Base-by-base conservation (phyloP, 2,888 invertebrate genomes). In the Monoplex corrugatus region DNA sequence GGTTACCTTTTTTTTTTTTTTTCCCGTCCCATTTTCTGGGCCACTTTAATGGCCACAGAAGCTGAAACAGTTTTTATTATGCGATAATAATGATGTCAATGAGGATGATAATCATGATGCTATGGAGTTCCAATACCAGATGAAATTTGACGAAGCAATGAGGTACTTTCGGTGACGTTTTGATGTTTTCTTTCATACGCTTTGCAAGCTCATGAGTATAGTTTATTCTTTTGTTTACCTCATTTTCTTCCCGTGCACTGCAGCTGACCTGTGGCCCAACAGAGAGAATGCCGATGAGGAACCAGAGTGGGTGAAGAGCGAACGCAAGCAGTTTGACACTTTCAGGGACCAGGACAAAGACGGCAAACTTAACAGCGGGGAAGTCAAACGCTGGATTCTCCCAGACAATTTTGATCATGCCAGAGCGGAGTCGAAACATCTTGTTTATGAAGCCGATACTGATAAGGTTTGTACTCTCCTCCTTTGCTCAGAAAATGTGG, bases 381-480 rank as follows among this genome's bases (percentile, higher is more conserved):
- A 99, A 96, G 98, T 99, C 75, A 94, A 94, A 91, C 93, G 95
- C 19, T 99, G 99, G 99, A 98, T 99, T 92, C 97, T 98, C 90
- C 99, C 99, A 0, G 97, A 98, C 0, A 98, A 99, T 96, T 99
- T 98, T 96, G 99, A 99, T 96, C 99, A 99, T 96, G 98, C 99
- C 0, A 98, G 98, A 95, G 99, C 99, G 0, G 99, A 99, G 96
- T 98, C 99, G 13, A 97, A 98, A 90, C 99, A 99, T 96, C 97
- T 99, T 84, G 97, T 99, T 92, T 98, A 98, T 96, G 99, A 99
- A 96, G 98, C 99, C 0, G 99, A 99, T 96, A 96, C 97, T 0
- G 98, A 99, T 96, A 97, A 98, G 95, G 96, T 96, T 94, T 90
- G 93, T 92, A 90, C 85, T 83, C 83, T 85, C 87, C 89, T 85